Base-by-base conservation (phyloP, 2,797 vertebrate species). In the Microctenopoma stevenorrisi region DNA sequence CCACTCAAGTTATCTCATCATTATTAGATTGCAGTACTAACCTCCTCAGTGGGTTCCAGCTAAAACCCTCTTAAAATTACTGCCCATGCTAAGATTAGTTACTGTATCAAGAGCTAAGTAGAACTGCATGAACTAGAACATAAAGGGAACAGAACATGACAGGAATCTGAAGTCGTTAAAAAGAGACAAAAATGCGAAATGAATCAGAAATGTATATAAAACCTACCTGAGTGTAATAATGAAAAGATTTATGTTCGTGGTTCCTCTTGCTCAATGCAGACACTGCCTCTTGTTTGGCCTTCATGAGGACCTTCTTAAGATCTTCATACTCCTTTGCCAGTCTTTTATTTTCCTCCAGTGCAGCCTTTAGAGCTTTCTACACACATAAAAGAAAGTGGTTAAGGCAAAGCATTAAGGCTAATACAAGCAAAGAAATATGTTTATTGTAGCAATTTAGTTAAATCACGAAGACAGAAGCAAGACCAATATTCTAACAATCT, bases 181-280 rank as follows among this genome's bases (percentile, higher is more conserved):
- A 68, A 62, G 13, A 35, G 16, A 56, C 7, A 26, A 52, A n/a
- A 28, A 46, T 13, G 30, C 22, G 55, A 49, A 59, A 67, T 65
- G 54, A 22, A 37, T 51, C 9, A 48, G 43, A 47, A 64, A 47
- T 7, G 86, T 89, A 89, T n/a, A 56, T n/a, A 66, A 69, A 53
- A 10, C 38, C 60, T 94, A 96, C 93, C 95, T 96, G 86, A 44
- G 87, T 92, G 77, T 91, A 92, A 73, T 93, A 92, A 75, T 79
- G 77, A 68, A 94, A 5, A 4, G 78, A 82, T 69, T 59, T 42
- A 67, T 93, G 87, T 14, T 81, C 53, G 1, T 60, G 83, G 70
- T 94, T 89, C 75, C 72, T 93, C 72, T 84, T 62, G n/a, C 86
- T 82, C 65, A 79, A 88, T 25, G 74, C 58, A 56, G 77, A 72